A percentile compares a stretch with the other conserved stretches of the same genome.
Evolutionary conservation across 2,888 invertebrate genomes (phyloP).

Genomic region (Onthophagus sagittarius): DNA sequence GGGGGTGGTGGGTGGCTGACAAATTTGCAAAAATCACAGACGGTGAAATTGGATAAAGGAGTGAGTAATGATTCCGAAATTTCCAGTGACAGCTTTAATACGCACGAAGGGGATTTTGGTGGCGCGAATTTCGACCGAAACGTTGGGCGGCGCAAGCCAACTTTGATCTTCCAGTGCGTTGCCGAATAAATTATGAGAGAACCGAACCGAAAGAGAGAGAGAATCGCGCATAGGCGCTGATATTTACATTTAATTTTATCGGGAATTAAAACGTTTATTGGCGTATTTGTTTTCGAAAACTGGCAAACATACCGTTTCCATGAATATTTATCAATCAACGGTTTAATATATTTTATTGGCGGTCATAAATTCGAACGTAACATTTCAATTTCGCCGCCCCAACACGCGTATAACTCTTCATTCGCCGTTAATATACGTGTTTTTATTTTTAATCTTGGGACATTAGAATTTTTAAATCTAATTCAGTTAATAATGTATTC

Average conservation of each 20-base stretch:
- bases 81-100: conserved; percentile 41
- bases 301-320: conserved; percentile 5
- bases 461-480: background rate
- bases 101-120: conserved; percentile 21
- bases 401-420: background rate
- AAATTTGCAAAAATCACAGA: conserved; percentile 28
- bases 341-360: conserved; percentile 10
- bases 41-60: conserved; percentile 31
- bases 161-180: background rate
- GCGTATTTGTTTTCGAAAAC: background rate
- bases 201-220: background rate
- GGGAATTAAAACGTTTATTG: conserved; percentile 12
- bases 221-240: background rate
- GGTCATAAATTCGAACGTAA: background rate
- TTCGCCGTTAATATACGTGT: background rate
- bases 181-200: background rate
- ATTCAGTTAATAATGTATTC: too few species aligned
- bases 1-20: too few species aligned
- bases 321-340: conserved; percentile 11
- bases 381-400: conserved; percentile 5
- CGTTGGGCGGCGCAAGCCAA: background rate
- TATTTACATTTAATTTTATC: conserved; percentile 6
- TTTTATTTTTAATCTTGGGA: background rate
- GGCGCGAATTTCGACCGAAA: background rate
- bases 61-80: conserved; percentile 43